These are phyloP conservation scores for Schizopygopsis malacanthus DNA, from an alignment of 2,797 vertebrate species.

Conservation along the genomic window DNA sequence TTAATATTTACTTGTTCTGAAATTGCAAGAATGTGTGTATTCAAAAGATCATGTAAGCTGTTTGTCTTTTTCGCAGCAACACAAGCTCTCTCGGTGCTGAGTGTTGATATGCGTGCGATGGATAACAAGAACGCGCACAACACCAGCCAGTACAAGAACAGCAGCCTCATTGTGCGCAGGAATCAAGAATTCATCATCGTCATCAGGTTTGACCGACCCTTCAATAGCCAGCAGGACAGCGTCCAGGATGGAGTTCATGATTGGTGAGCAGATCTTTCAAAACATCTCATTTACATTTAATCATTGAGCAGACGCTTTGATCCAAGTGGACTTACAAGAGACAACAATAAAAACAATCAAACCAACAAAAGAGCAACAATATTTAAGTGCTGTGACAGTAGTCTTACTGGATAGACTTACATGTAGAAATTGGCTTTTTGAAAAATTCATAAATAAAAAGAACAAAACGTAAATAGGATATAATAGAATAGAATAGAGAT, in stretches of 20 bases:
- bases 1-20: neutral
- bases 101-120: slow-evolving; percentile 74
- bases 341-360: too few relatives aligned
- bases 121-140: slow-evolving; percentile 79
- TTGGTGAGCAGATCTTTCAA: slow-evolving; percentile 79
- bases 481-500: too few relatives aligned
- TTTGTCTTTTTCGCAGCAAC: slow-evolving; percentile 15
- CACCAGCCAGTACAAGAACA: slow-evolving; percentile 74
- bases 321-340: too few relatives aligned
- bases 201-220: slow-evolving; percentile 79
- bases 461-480: too few relatives aligned
- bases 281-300: neutral
- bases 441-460: too few relatives aligned
- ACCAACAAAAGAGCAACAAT: too few relatives aligned
- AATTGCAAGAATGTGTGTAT: neutral
- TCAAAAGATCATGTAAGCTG: neutral
- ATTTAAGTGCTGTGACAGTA: too few relatives aligned
- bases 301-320: too few relatives aligned
- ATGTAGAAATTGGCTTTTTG: too few relatives aligned
- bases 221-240: slow-evolving; percentile 66
- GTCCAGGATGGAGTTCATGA: slow-evolving; percentile 86
- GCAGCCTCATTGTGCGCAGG: slow-evolving; percentile 83
- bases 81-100: slow-evolving; percentile 74
- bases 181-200: slow-evolving; percentile 79
- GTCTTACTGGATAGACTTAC: too few relatives aligned